Evolutionary conservation across 2,888 invertebrate genomes (phyloP), one percentile per base, ranked within the genome.

Genomic region (Nomada hirtipes): DNA sequence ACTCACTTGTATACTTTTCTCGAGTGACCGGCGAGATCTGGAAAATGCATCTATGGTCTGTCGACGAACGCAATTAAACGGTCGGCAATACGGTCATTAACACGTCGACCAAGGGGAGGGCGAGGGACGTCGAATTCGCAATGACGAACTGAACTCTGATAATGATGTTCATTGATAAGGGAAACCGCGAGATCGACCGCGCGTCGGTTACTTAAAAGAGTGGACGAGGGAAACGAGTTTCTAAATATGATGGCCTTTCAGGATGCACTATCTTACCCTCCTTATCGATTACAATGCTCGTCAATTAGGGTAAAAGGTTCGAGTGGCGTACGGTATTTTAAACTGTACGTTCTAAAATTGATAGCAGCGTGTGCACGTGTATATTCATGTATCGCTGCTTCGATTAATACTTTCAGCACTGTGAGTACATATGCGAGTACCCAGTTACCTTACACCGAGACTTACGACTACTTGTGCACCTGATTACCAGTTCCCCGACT

Each of bases 11-110:
- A 36, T 7, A 36, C 7, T 36, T 60, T 68, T 42, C 57, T 23
- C 29, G 15, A 23, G 26, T 20, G 70, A 61, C 59, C 61, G 68
- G 26, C 29, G 52, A 50, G 57, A 23, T 47, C 26, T 47, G 59
- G 18, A 65, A 65, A 80, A 69, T 23, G 15, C 36, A 23, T 63
- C 44, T 26, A 26, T 26, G 47, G 23, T 36, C 47, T 9, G n/a
- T 63, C 53, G 23, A n/a, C 29, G 15, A 13, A 3, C 47, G 47
- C 11, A 15, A 15, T 15, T 11, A 47, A 47, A 47, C 36, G 36
- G 36, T 0, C 36, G 7, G 4, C 7, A 36, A 36, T 36, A 36
- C 36, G 36, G 36, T 36, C 36, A 36, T 36, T 36, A 36, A 36
- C 36, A 7, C 36, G 36, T 36, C 0, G 36, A 36, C 9, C 7